These are phyloP conservation scores for Cervus canadensis DNA, from an alignment of 2,113 vertebrate genomes.

Conservation along the genomic window DNA sequence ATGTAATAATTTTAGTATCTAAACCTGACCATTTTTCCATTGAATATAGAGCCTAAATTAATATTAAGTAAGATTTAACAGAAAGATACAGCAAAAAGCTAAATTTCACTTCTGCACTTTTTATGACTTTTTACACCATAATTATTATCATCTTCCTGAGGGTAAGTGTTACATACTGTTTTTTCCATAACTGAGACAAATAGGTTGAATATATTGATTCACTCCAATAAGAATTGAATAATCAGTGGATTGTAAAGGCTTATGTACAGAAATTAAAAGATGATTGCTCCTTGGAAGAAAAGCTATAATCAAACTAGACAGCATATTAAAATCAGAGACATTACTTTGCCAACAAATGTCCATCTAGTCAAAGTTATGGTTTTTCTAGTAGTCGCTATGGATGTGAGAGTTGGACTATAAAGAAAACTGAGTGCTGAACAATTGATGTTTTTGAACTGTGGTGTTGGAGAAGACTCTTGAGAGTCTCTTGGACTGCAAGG, in stretches of 20 bases:
- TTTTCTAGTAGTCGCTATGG: background rate
- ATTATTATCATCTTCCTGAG: background rate
- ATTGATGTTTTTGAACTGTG: background rate
- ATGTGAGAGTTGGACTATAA: background rate
- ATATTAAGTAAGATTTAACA: background rate
- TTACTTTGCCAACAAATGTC: background rate
- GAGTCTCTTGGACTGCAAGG: background rate
- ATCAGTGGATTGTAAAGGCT: background rate
- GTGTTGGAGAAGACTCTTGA: background rate
- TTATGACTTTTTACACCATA: background rate
- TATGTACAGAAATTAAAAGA: background rate
- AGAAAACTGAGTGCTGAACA: accelerated
- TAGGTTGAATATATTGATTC: background rate
- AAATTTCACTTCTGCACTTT: background rate
- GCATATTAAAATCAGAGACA: background rate
- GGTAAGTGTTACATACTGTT: background rate
- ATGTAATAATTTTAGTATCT: background rate
- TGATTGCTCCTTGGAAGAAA: background rate
- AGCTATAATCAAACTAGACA: background rate
- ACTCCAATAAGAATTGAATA: background rate
- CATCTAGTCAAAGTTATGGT: too few species aligned
- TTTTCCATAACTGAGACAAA: background rate
- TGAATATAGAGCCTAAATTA: background rate
- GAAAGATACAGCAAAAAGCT: background rate
- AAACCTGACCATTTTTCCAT: background rate